Percentiles rank a stretch among this genome's conserved stretches.
Conservation (phyloP, 2,888 invertebrate genomes). For the Plusia festucae region DNA sequence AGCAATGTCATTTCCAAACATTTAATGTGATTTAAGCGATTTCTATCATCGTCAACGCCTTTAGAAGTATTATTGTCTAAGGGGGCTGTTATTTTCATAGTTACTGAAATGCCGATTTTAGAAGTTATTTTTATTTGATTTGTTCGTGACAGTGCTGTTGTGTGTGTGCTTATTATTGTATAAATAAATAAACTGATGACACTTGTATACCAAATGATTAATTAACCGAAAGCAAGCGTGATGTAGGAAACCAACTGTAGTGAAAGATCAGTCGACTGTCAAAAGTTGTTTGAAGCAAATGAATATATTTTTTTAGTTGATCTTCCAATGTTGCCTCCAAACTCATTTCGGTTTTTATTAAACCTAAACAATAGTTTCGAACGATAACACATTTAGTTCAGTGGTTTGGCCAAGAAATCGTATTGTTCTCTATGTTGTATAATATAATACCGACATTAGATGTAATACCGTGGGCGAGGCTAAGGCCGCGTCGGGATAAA, state of each 20-base stretch:
- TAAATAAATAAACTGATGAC: too few relatives aligned
- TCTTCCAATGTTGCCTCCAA: conserved; percentile 16
- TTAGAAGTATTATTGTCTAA: too few relatives aligned
- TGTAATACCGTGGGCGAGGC: not conserved
- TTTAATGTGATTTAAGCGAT: too few relatives aligned
- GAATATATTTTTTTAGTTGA: conserved; percentile 17
- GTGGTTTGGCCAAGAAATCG: not conserved
- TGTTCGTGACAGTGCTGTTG: too few relatives aligned
- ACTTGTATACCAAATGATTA: conserved; percentile 22
- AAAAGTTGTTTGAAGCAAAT: conserved; percentile 37
- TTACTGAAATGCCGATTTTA: too few relatives aligned
- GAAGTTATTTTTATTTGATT: too few relatives aligned
- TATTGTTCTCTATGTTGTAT: not conserved
- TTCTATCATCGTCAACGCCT: too few relatives aligned
- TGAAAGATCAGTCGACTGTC: conserved; percentile 36
- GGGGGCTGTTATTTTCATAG: too few relatives aligned
- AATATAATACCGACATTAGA: not conserved
- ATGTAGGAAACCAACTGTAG: conserved; percentile 27
- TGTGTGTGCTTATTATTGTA: too few relatives aligned
- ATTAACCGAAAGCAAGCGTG: conserved; percentile 30
- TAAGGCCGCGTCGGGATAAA: not conserved
- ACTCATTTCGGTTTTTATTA: conserved; percentile 20
- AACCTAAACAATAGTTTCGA: not conserved
- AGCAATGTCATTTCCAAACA: too few relatives aligned
- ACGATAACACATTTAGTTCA: not conserved